Percentiles rank a stretch among this genome's conserved stretches.
These are phyloP conservation scores for Hycleus cichorii DNA, from an alignment of 1,140 invertebrate species.

Conservation along the genomic window DNA sequence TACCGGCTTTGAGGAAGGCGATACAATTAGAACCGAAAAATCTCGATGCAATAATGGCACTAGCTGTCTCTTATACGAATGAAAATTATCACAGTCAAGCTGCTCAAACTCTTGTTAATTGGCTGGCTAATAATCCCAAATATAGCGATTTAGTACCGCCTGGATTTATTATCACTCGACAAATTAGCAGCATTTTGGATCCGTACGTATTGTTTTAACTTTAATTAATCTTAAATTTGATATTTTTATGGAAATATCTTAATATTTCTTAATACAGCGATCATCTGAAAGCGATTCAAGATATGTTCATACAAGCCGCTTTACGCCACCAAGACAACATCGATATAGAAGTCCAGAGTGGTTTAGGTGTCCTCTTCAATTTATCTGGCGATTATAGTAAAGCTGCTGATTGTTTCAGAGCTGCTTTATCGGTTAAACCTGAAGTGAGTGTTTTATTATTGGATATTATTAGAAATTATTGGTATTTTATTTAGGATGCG, in stretches of 20 bases:
- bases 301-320: conserved; percentile 80
- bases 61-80: conserved; percentile 94
- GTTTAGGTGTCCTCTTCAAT: conserved; percentile 92
- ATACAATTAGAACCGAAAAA: conserved; percentile 76
- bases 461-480: background rate
- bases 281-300: conserved; percentile 62
- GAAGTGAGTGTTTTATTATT: conserved; percentile 50
- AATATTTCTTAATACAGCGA: conserved; percentile 40
- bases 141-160: conserved; percentile 65
- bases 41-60: conserved; percentile 74
- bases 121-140: conserved; percentile 79
- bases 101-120: conserved; percentile 64
- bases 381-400: conserved; percentile 90
- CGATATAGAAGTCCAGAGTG: conserved; percentile 93
- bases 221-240: background rate
- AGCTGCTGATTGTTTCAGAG: conserved; percentile 91
- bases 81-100: conserved; percentile 77
- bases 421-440: conserved; percentile 75
- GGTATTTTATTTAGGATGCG: conserved; percentile 61
- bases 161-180: conserved; percentile 43
- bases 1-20: conserved; percentile 81
- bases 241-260: background rate
- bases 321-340: conserved; percentile 66
- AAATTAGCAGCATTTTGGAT: conserved; percentile 40
- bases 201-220: conserved; percentile 31